Evolutionary conservation across 2,113 vertebrate species (phyloP).

Genomic region (Thinocorus orbignyianus): DNA sequence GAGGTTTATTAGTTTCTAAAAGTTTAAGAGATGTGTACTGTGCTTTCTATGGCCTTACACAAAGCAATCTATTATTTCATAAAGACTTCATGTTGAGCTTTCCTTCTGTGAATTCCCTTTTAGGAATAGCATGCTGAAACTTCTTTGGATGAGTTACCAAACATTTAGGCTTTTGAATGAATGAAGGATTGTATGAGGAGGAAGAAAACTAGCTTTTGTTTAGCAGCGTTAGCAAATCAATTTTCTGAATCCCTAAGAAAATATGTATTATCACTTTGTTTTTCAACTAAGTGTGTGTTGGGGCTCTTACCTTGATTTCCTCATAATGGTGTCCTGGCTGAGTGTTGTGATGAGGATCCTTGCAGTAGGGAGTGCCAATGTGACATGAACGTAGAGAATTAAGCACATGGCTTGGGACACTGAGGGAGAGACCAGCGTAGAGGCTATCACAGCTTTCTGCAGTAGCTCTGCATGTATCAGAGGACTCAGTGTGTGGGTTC

Average conservation of each 20-base stretch:
- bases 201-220: neutral
- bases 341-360: neutral
- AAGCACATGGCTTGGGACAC: neutral
- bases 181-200: neutral
- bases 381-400: fast-evolving
- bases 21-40: neutral
- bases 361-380: neutral
- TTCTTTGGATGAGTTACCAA: neutral
- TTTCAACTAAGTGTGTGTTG: neutral
- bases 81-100: neutral
- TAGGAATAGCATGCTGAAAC: neutral
- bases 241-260: neutral
- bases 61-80: neutral
- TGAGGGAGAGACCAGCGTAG: neutral
- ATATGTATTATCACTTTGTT: neutral
- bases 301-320: neutral
- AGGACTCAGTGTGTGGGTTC: neutral
- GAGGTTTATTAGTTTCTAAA: neutral
- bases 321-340: neutral
- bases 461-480: fast-evolving
- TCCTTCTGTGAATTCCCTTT: neutral
- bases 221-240: neutral
- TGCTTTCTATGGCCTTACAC: neutral
- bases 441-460: neutral
- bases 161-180: neutral